Base-by-base conservation (phyloP, 1,140 invertebrate genomes). In the Lepeophtheirus salmonis region DNA sequence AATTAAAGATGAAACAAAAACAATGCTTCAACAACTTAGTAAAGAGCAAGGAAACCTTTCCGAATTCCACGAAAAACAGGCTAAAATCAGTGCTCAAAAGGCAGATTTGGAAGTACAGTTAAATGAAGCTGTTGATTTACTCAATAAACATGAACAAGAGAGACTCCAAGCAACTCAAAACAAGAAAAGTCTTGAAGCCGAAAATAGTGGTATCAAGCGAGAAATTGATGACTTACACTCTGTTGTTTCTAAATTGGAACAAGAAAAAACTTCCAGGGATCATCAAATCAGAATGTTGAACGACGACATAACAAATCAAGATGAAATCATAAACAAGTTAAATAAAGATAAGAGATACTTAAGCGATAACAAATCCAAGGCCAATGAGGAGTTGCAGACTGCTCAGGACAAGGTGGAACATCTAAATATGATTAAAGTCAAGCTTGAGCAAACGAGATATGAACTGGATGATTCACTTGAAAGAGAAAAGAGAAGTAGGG, bases 211-310 rank as follows among this genome's bases (percentile, higher is more conserved):
- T 60, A 77, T 92, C 69, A 96, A 95, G 78, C 96, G 95, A 75
- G 90, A 96, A 69, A 82, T 96, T 67, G 92, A 97, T 72, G 91
- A 97, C 72, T 77, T 96, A 64, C 89, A 97, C 74, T 74, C 92
- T 50, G 78, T 80, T 66, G 77, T 96, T 65, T 86, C 92, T 70
- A 96, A 95, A 72, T 74, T 76, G 67, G 80, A 81, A 63, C 69
- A 66, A 67, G 79, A 80, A 79, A 65, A 79, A 78, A 63, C 80
- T 78, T 71, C 80, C 79, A 81, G 63, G 79, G 80, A 66, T 65
- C 91, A 97, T 77, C 94, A 97, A 75, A 97, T 99, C 75, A 83
- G 91, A 68, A 96, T 92, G 74, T 80, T 97, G 71, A 96, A 98
- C 75, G 95, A 95, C 68, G 91, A 96, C 74, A 97, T 98, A 77